Evolutionary conservation across 2,113 vertebrate genomes (phyloP), one percentile per base, ranked within the genome.

Genomic region (Actenoides hombroni): DNA sequence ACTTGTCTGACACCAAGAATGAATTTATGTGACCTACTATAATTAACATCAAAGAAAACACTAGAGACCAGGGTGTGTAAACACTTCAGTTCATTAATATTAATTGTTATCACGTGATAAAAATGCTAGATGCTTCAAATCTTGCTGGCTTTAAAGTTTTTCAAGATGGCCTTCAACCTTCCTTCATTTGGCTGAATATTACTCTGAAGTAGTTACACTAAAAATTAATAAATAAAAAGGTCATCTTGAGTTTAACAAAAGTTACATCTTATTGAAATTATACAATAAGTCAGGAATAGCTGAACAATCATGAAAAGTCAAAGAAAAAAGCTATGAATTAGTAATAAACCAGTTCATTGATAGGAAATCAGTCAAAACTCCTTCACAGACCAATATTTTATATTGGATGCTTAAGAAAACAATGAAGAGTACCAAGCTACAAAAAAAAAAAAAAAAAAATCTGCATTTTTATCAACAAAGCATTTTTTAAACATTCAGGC

Each of bases 1-100:
- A 91, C 77, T 93, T 93, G 83, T 93, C 92, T 85, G 90, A 80
- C 94, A 96, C 37, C 56, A 97, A 97, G 94, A 97, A 95, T 79
- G 56, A 95, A 95, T 83, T 94, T 54, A 90, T 74, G 25, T 83
- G 73, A 95, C 87, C 81, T 91, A 83, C 94, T 83, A 74, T n/a
- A 97, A 95, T 86, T 89, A 80, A 95, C 82, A 94, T 96, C 68
- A 56, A 97, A 95, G 64, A 77, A 71, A 61, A 75, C n/a, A 88
- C 35, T n/a, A 46, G 42, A 69, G 37, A 79, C 56, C 26, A 78
- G 35, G 53, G 40, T 64, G 64, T 86, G 60, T 61, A 93, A 90
- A 76, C 13, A 59, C 61, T 79, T 91, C 35, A 40, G 20, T 76
- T 87, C 53, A 90, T 95, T 87, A 90, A 80, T 91, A 91, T 87